A percentile compares a stretch with the other conserved stretches of the same genome.
These are phyloP conservation scores for Epicampocera succincta DNA, from an alignment of 2,888 invertebrate genomes.

Conservation along the genomic window DNA sequence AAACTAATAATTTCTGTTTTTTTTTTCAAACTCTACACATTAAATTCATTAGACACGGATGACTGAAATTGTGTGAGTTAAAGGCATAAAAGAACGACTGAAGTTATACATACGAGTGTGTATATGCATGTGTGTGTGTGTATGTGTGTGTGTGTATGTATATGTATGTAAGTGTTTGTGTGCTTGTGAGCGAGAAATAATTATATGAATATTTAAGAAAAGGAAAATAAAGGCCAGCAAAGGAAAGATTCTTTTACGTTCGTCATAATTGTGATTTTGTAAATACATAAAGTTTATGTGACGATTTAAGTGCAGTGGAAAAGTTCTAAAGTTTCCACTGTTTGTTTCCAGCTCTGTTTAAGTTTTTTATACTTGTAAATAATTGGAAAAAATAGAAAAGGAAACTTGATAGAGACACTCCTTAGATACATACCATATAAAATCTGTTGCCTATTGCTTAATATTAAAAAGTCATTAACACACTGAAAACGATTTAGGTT, in stretches of 20 bases:
- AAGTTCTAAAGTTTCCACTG: slow-evolving; percentile 5
- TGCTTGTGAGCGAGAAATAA: neutral
- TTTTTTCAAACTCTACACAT: slow-evolving; percentile 19
- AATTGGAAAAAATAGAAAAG: neutral
- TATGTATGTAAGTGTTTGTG: neutral
- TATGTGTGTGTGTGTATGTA: neutral
- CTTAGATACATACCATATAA: slow-evolving; percentile 8
- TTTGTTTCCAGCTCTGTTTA: slow-evolving; percentile 23
- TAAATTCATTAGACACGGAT: slow-evolving; percentile 38
- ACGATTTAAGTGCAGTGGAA: neutral
- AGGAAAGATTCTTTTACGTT: neutral
- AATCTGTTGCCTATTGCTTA: slow-evolving; percentile 57
- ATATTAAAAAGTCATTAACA: slow-evolving; percentile 52
- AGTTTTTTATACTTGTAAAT: slow-evolving; percentile 44
- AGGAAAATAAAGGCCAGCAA: slow-evolving; percentile 5
- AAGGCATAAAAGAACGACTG: slow-evolving; percentile 21
- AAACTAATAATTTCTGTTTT: slow-evolving; percentile 29
- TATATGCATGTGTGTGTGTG: neutral
- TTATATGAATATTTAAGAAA: neutral
- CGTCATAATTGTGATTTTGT: slow-evolving; percentile 15
- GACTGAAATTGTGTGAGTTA: slow-evolving; percentile 26
- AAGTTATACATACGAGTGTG: neutral
- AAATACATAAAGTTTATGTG: neutral
- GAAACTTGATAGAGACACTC: neutral
- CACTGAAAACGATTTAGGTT: slow-evolving; percentile 37